These are phyloP conservation scores for Pteropus alecto DNA, from an alignment of 2,113 vertebrate genomes.

Conservation along the genomic window DNA sequence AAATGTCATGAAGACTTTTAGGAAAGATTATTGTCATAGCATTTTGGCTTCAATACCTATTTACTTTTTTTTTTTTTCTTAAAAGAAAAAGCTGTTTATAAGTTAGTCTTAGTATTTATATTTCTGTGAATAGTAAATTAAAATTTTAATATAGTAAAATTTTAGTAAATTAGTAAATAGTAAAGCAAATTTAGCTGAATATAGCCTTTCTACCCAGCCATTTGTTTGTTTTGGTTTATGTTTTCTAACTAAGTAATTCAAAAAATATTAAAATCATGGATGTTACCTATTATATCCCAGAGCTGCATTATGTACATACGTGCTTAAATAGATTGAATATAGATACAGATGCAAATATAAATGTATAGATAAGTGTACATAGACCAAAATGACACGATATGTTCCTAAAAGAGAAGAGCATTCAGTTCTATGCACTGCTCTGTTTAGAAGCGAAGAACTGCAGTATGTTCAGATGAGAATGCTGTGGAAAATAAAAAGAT, in stretches of 20 bases:
- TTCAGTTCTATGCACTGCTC: background rate
- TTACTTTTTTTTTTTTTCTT: constrained; percentile 45
- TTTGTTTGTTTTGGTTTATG: background rate
- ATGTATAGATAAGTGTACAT: background rate
- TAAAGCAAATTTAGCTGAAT: background rate
- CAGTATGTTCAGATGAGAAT: background rate
- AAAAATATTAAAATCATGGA: constrained; percentile 29
- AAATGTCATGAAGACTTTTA: constrained; percentile 36
- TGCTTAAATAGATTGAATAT: background rate
- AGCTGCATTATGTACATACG: constrained; percentile 36
- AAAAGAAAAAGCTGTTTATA: background rate
- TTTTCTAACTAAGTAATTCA: constrained; percentile 58
- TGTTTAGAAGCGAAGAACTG: background rate
- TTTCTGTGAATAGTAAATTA: constrained; percentile 4
- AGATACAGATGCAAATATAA: background rate
- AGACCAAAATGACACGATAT: background rate
- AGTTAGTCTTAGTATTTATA: background rate
- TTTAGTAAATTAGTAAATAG: too few species aligned
- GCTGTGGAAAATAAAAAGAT: background rate
- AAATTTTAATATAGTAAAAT: background rate
- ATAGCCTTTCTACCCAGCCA: constrained; percentile 19
- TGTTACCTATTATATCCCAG: constrained; percentile 48
- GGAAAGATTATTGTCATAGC: background rate
- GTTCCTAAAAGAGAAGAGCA: background rate
- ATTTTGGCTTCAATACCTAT: background rate